Evolutionary conservation across 2,113 vertebrate species (phyloP), one percentile per base, ranked within the genome.

Genomic region (Fregetta grallaria): DNA sequence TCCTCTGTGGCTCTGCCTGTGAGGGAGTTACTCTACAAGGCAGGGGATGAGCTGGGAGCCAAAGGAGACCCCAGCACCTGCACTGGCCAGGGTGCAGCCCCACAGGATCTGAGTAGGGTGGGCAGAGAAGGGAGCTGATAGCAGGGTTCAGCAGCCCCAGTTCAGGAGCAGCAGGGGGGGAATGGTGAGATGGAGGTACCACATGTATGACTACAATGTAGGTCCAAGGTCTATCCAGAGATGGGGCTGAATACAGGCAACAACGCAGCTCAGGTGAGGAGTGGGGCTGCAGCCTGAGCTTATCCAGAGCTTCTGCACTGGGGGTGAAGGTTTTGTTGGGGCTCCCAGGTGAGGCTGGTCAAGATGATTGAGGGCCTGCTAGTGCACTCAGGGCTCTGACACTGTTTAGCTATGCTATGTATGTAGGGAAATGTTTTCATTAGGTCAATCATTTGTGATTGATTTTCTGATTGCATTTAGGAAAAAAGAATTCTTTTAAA

Each of bases 161-260:
- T 4, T 9, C 49, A 25, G 23, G 26, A 77, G 22, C 44, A 81
- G 30, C 2, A 4, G 16, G 22, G 3, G 62, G 18, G 44, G 20
- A 3, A 49, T 6, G 14, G 18, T 29, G 16, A 81, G 12, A 7
- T 45, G 36, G n/a, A 30, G 40, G 27, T 63, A 32, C 40, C 16
- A 16, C 10, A 23, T 0, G 3, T 8, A 6, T 59, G n/a, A 21
- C 13, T 49, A 16, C 9, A n/a, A 9, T 0, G 8, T 6, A 25
- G 7, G 13, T 47, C 4, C 17, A 10, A 55, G 26, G 20, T 8
- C 38, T 18, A 0, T 62, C 5, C 14, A 42, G 49, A 45, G 23
- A 44, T 4, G 4, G 18, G 18, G 22, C 11, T 73, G 29, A 32
- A 63, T 52, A 7, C 11, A 18, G 45, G 27, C 9, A 38, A 62